Evolutionary conservation across 2,888 invertebrate genomes (phyloP).

Genomic region (Cosmorhoe ocellata): DNA sequence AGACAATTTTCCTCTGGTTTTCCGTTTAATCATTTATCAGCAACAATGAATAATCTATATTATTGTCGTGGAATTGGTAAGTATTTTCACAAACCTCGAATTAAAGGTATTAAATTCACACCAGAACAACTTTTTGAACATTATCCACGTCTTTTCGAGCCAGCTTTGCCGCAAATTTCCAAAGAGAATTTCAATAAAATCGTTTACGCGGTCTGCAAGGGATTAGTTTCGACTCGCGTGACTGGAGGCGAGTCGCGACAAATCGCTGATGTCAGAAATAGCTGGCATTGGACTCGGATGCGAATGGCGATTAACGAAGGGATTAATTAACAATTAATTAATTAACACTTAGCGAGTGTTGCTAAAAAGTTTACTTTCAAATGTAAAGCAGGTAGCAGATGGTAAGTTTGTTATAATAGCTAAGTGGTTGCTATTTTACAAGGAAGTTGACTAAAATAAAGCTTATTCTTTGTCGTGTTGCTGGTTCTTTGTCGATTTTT

Average conservation of each 20-base stretch:
- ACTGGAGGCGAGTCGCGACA: conserved; percentile 23
- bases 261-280: conserved; percentile 29
- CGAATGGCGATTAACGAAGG: conserved; percentile 17
- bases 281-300: conserved; percentile 31
- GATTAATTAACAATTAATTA: too few species aligned
- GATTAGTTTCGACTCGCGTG: conserved; percentile 29
- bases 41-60: too few species aligned
- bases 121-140: neutral
- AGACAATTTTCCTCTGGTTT: neutral
- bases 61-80: too few species aligned
- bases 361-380: conserved; percentile 12
- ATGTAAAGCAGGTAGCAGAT: neutral
- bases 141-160: conserved; percentile 5
- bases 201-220: conserved; percentile 20
- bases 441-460: neutral
- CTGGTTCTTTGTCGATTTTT: too few species aligned
- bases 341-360: conserved; percentile 16
- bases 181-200: conserved; percentile 21
- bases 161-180: conserved; percentile 9
- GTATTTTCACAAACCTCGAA: too few species aligned
- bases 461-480: too few species aligned
- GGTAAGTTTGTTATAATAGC: neutral
- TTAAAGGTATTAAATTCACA: neutral
- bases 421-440: neutral
- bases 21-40: too few species aligned